These are phyloP conservation scores for Diplolepis rosae DNA, from an alignment of 2,888 invertebrate species.

Conservation along the genomic window DNA sequence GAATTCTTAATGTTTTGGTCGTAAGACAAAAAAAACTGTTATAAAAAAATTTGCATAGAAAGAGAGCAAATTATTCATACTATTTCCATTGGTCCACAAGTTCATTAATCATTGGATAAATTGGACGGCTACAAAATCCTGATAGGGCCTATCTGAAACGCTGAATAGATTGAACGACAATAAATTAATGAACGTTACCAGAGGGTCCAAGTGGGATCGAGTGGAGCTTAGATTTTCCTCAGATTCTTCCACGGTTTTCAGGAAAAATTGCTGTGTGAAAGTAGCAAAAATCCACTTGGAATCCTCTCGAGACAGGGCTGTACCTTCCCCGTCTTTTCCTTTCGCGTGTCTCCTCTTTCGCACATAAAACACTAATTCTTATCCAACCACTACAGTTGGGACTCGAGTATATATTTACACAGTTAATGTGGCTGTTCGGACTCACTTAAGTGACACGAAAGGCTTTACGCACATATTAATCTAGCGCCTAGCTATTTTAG, in stretches of 20 bases:
- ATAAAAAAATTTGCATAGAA: neutral
- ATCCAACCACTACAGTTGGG: conserved; percentile 55
- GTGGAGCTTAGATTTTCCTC: conserved; percentile 15
- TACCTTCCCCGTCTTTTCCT: conserved; percentile 45
- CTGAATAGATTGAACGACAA: conserved; percentile 38
- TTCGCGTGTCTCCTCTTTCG: conserved; percentile 47
- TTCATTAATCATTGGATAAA: conserved; percentile 42
- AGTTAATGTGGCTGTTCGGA: conserved; percentile 66
- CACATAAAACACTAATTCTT: conserved; percentile 61
- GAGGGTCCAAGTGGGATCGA: conserved; percentile 18
- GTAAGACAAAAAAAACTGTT: too few species aligned
- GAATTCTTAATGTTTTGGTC: too few species aligned
- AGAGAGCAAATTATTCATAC: conserved; percentile 31
- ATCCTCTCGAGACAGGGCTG: conserved; percentile 46
- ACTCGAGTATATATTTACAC: conserved; percentile 63
- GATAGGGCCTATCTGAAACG: conserved; percentile 49
- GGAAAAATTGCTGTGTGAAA: conserved; percentile 21
- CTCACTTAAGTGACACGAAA: conserved; percentile 49
- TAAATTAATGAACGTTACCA: conserved; percentile 51
- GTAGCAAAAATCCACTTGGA: conserved; percentile 46
- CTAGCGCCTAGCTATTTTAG: conserved; percentile 52
- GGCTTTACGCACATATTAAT: conserved; percentile 50
- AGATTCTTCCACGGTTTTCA: neutral
- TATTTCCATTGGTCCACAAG: conserved; percentile 30
- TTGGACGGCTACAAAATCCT: conserved; percentile 51